Evolutionary conservation across 2,113 vertebrate species (phyloP).

Genomic region (Brienomyrus longianalis): DNA sequence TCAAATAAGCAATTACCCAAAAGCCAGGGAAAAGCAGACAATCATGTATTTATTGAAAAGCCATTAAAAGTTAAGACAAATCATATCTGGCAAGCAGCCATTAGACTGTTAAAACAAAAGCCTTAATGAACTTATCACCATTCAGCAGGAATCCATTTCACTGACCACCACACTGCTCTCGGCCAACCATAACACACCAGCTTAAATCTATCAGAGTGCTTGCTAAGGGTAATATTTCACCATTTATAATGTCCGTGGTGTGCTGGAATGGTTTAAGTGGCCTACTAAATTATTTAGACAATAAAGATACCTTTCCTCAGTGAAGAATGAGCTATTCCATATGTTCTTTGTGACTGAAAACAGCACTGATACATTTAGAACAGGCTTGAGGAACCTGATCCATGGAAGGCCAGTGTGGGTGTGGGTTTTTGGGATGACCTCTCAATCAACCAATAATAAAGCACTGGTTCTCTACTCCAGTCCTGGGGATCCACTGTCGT

Average conservation of each 20-base stretch:
- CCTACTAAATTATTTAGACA: not conserved
- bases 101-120: constrained; percentile 16
- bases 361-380: not conserved
- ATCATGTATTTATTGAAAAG: not conserved
- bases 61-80: constrained; percentile 14
- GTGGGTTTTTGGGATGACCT: not conserved
- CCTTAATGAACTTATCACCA: not conserved
- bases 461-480: not conserved
- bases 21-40: not conserved
- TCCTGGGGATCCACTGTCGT: not conserved
- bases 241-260: not conserved
- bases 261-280: not conserved
- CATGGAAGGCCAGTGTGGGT: not conserved
- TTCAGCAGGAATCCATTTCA: not conserved
- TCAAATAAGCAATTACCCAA: not conserved
- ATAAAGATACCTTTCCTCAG: not conserved
- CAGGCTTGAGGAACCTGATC: not conserved
- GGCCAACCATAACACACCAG: not conserved
- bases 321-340: not conserved
- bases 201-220: not conserved
- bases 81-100: not conserved
- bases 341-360: not conserved
- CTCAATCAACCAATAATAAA: not conserved
- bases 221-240: not conserved
- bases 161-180: not conserved